phyloP scores from a whole-genome alignment of 2,113 vertebrate species.

The Stictonetta naevosa region DNA sequence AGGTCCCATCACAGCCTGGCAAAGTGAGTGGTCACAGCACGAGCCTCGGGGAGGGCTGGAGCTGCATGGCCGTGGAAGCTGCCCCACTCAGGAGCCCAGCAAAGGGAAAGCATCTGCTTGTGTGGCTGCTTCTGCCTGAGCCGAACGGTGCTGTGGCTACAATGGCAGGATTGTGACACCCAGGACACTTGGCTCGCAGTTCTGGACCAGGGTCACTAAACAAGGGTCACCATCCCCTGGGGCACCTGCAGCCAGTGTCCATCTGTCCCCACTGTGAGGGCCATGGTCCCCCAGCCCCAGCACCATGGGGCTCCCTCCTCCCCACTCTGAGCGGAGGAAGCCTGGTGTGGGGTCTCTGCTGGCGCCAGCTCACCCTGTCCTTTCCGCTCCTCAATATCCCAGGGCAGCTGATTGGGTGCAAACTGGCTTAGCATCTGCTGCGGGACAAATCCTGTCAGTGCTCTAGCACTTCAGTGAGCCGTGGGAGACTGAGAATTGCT shows the following conservation, averaged over 20 bases:
- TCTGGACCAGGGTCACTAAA: not conserved
- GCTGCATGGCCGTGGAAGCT: no score
- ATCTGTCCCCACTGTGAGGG: no score
- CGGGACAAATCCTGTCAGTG: not conserved
- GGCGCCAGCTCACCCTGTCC: fast-evolving
- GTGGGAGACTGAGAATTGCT: conserved; percentile 40
- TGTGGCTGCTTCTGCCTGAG: not conserved
- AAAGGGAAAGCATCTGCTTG: fast-evolving
- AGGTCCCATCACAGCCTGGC: not conserved
- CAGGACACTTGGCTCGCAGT: not conserved
- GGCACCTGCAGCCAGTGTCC: not conserved
- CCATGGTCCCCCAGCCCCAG: not conserved
- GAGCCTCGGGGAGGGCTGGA: not conserved
- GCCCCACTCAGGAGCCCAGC: no score
- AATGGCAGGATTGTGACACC: not conserved
- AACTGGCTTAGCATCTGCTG: not conserved
- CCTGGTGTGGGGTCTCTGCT: fast-evolving
- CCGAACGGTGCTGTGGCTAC: fast-evolving
- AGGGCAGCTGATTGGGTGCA: not conserved
- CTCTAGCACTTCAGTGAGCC: not conserved
- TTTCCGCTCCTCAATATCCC: not conserved
- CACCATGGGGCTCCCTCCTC: not conserved
- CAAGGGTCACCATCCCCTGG: not conserved
- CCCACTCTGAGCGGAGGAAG: not conserved
- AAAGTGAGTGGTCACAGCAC: not conserved